These are phyloP conservation scores for Troides helena DNA, from an alignment of 2,888 invertebrate species.

Conservation along the genomic window DNA sequence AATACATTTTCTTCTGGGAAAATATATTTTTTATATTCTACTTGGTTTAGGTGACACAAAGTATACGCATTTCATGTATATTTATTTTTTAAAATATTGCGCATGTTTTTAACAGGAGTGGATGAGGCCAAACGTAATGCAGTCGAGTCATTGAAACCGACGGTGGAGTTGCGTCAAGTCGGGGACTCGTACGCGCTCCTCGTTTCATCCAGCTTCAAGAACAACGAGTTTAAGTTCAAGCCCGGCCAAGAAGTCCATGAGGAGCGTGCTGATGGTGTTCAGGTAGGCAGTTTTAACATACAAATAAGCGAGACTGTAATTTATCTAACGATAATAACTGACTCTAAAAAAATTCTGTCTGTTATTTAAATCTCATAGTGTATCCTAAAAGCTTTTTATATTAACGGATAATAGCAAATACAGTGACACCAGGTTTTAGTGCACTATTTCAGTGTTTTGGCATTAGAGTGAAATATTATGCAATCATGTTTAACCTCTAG, in stretches of 20 bases:
- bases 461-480: no score
- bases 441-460: no score
- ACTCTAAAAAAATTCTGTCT: no score
- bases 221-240: constrained; percentile 89
- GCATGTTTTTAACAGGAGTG: constrained; percentile 83
- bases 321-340: no score
- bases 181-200: constrained; percentile 88
- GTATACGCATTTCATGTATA: neutral
- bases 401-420: neutral
- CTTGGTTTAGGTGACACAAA: neutral
- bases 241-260: constrained; percentile 94
- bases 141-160: constrained; percentile 91
- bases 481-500: no score
- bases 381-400: neutral
- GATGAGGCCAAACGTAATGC: constrained; percentile 92
- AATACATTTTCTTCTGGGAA: neutral
- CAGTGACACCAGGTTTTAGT: no score
- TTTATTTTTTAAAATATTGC: neutral
- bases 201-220: constrained; percentile 94
- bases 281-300: constrained; percentile 72
- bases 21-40: neutral
- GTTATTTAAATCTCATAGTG: neutral
- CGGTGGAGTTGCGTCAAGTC: constrained; percentile 88
- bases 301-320: no score
- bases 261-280: constrained; percentile 93